phyloP scores from a whole-genome alignment of 2,113 vertebrate species.

The Chloebia gouldiae region DNA sequence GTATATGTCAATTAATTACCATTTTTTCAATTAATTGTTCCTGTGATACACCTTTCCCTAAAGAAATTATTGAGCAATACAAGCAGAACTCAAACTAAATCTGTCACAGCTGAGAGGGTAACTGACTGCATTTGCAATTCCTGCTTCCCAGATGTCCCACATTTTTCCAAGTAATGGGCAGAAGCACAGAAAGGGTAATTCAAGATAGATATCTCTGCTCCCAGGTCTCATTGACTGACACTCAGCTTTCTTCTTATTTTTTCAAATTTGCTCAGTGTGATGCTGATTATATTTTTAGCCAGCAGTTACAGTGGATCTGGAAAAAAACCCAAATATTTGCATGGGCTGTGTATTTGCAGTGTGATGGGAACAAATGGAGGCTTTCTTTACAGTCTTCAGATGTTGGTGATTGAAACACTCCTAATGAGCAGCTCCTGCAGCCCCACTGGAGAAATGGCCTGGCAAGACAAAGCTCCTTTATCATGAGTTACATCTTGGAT shows the following conservation, averaged over 20 bases:
- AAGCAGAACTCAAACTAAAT: constrained; percentile 19
- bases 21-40: constrained; percentile 49
- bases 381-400: not conserved
- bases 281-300: constrained; percentile 10
- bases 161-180: not conserved
- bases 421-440: not conserved
- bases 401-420: not conserved
- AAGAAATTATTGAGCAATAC: constrained; percentile 1
- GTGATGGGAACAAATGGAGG: not conserved
- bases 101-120: constrained; percentile 4
- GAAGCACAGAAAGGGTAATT: not conserved
- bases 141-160: not conserved
- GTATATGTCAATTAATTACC: constrained; percentile 35
- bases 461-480: not conserved
- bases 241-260: constrained; percentile 11
- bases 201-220: not conserved
- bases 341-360: not conserved
- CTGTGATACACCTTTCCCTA: not conserved
- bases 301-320: not conserved
- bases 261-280: not conserved
- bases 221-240: not conserved
- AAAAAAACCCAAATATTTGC: not conserved
- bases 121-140: not conserved
- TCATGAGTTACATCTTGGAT: not conserved
- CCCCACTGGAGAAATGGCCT: not conserved